Evolutionary conservation across 64 coral and sea anemone genomes (phyloP), one percentile per base, ranked within the genome.

Genomic region (Montipora cactus): DNA sequence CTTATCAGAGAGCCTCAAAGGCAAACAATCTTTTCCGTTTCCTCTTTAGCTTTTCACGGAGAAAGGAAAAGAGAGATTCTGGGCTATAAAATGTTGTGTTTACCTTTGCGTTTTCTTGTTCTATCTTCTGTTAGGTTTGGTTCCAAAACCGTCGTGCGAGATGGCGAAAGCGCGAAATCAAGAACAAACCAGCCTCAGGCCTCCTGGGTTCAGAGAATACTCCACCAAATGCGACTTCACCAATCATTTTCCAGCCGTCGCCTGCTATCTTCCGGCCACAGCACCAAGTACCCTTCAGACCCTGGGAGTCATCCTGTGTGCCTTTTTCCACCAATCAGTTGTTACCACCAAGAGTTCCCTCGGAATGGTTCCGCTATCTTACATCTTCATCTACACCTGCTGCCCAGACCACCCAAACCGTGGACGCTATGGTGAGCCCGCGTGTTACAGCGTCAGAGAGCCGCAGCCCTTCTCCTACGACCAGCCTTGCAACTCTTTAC

Each of bases 121-220:
- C 13, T 22, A 86, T 81, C 44, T 46, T 3, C 15, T 18, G 37
- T 53, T 19, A 96, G 23, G 95, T 93, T 49, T 96, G 95, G 95
- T 96, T 96, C 57, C 95, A 93, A 51, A 96, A 96, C 46, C 90
- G 87, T 25, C 67, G 90, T 5, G 81, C 95, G 47, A 90, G 84
- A 79, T 93, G 91, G 91, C 80, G 91, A 67, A 96, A 78, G 47
- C 80, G 46, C 4, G 69, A 96, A 47, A 87, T 92, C 0, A 96
- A 90, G 7, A 69, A 93, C 80, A 93, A 96, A 19, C 91, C 95
- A 23, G 87, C 81, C 18, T 28, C 89, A 84, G 21, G 45, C 21
- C 25, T 80, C 84, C 74, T 44, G 87, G 72, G 37, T 67, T 25
- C 90, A 19, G 44, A 19, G 74, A 52, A 64, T 7, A 10, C 59